These are phyloP conservation scores for Pseudorectes ferrugineus DNA, from an alignment of 2,113 vertebrate genomes.

Conservation along the genomic window DNA sequence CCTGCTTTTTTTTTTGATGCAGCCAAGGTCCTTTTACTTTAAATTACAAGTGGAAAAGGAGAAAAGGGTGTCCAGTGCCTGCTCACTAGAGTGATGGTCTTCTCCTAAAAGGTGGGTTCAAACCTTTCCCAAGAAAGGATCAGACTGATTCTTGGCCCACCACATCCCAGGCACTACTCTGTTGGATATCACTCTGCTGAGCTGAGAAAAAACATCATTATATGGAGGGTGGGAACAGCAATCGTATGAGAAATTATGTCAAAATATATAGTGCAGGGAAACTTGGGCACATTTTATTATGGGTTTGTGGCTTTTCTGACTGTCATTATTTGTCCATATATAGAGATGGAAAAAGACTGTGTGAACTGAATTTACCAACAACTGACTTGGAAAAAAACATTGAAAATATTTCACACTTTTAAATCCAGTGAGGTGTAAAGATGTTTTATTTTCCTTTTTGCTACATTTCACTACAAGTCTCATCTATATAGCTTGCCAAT, in stretches of 20 bases:
- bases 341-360: neutral
- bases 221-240: neutral
- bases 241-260: neutral
- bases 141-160: neutral
- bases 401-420: neutral
- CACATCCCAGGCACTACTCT: neutral
- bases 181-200: neutral
- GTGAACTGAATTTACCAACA: neutral
- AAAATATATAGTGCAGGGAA: neutral
- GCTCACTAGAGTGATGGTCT: neutral
- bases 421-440: neutral
- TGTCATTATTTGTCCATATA: neutral
- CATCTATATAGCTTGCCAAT: neutral
- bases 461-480: neutral
- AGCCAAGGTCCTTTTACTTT: neutral
- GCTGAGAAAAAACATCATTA: neutral
- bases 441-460: neutral
- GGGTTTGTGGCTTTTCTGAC: neutral
- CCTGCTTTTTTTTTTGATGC: too few species aligned
- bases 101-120: neutral
- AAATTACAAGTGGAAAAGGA: neutral
- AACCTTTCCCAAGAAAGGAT: neutral
- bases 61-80: neutral
- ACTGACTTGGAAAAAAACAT: neutral
- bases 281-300: neutral